These are phyloP conservation scores for Cotesia typhae DNA, from an alignment of 1,140 invertebrate genomes.

Conservation along the genomic window DNA sequence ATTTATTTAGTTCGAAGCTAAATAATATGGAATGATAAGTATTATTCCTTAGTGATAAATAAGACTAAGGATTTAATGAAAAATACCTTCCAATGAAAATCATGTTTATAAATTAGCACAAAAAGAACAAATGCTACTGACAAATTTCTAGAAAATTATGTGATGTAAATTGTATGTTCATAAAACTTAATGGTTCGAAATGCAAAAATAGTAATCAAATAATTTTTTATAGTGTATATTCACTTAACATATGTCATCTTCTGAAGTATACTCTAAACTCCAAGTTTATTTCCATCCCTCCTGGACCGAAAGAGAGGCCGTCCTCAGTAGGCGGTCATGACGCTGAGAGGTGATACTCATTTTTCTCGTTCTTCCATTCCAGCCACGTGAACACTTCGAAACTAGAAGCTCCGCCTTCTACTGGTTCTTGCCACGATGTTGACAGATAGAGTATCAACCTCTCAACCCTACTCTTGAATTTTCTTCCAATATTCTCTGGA, in stretches of 20 bases:
- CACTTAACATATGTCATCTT: slow-evolving; percentile 21
- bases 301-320: slow-evolving; percentile 36
- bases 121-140: too few relatives aligned
- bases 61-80: too few relatives aligned
- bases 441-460: slow-evolving; percentile 6
- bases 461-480: slow-evolving; percentile 17
- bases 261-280: background rate
- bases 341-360: slow-evolving; percentile 47
- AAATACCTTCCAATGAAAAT: too few relatives aligned
- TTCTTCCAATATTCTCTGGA: slow-evolving; percentile 14
- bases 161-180: too few relatives aligned
- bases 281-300: background rate
- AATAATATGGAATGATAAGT: too few relatives aligned
- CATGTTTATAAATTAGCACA: too few relatives aligned
- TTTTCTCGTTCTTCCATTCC: slow-evolving; percentile 33
- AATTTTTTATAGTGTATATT: too few relatives aligned
- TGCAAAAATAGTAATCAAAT: too few relatives aligned
- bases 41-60: too few relatives aligned
- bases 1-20: too few relatives aligned
- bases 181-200: too few relatives aligned
- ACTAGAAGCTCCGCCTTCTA: slow-evolving; percentile 58
- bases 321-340: slow-evolving; percentile 24
- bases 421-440: slow-evolving; percentile 46
- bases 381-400: slow-evolving; percentile 57
- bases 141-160: too few relatives aligned